Evolutionary conservation across 2,888 invertebrate species (phyloP).

Genomic region (Alsophila aescularia): DNA sequence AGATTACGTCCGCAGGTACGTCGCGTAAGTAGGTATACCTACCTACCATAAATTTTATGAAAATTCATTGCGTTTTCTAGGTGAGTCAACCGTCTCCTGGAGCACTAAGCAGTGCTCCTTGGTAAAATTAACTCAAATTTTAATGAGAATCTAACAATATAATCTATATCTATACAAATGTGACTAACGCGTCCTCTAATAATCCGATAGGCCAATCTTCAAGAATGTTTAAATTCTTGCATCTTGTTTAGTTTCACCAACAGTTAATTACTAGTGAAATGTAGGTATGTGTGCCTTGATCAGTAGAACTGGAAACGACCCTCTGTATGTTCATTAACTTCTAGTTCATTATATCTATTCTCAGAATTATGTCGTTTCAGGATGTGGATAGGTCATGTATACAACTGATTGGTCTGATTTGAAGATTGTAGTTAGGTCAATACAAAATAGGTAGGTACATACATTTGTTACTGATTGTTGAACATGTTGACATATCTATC

Average conservation of each 20-base stretch:
- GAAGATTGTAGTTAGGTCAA: slow-evolving; percentile 4
- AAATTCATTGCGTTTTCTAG: slow-evolving; percentile 77
- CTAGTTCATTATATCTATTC: slow-evolving; percentile 52
- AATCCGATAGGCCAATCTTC: not conserved
- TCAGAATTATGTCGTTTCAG: not conserved
- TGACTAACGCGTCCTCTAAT: not conserved
- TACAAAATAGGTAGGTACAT: not conserved
- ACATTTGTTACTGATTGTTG: not conserved
- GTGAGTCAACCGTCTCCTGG: slow-evolving; percentile 71
- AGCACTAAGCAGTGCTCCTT: too few relatives aligned
- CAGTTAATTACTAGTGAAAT: slow-evolving; percentile 1
- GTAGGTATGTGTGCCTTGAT: not conserved
- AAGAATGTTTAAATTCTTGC: too few relatives aligned
- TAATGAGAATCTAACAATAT: too few relatives aligned
- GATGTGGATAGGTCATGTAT: too few relatives aligned
- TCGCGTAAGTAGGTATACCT: too few relatives aligned
- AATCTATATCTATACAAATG: too few relatives aligned
- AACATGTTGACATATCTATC: slow-evolving; percentile 17
- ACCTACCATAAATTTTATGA: slow-evolving; percentile 51
- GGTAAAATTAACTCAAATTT: slow-evolving; percentile 49
- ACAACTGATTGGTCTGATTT: too few relatives aligned
- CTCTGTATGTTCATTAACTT: slow-evolving; percentile 51
- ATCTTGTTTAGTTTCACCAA: too few relatives aligned
- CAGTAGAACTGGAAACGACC: not conserved
- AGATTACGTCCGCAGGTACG: slow-evolving; percentile 98